These are phyloP conservation scores for Aeoliscus strigatus DNA, from an alignment of 2,797 vertebrate genomes.

Conservation along the genomic window DNA sequence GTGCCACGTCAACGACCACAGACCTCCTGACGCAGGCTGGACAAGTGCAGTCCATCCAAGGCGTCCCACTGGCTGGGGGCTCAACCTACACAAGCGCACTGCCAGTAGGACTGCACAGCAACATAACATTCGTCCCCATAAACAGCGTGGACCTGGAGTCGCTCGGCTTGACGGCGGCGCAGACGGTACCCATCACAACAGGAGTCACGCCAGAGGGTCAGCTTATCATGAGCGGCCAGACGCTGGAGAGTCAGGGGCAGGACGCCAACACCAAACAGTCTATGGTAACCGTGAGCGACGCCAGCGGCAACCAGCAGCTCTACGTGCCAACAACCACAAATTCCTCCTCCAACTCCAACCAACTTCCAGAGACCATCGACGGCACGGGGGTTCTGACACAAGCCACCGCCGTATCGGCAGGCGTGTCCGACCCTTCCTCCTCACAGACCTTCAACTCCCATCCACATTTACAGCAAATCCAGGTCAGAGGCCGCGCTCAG, in stretches of 20 bases:
- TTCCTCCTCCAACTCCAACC: no score
- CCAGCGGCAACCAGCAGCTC: no score
- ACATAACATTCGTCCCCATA: constrained; percentile 99
- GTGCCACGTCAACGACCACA: constrained; percentile 83
- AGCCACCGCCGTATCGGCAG: no score
- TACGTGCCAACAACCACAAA: no score
- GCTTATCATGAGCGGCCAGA: constrained; percentile 89
- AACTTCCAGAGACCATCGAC: no score
- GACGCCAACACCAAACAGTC: no score
- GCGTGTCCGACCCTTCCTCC: no score
- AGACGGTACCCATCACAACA: constrained; percentile 97
- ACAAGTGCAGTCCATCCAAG: constrained; percentile 91
- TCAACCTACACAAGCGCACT: constrained; percentile 93
- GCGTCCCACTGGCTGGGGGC: constrained; percentile 90
- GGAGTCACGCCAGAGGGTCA: constrained; percentile 96
- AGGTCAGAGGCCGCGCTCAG: no score
- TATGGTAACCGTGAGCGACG: no score
- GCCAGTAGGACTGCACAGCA: constrained; percentile 95
- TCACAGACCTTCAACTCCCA: no score
- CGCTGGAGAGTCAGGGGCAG: constrained; percentile 85
- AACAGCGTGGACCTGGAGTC: constrained; percentile 98
- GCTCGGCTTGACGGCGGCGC: constrained; percentile 91
- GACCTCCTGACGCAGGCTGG: constrained; percentile 95
- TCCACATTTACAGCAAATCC: no score
- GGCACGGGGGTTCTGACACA: no score